A percentile compares a stretch with the other conserved stretches of the same genome.
Conservation (phyloP, 53 echinoderm and acorn worm genomes). For the Hippasteria phrygiana region DNA sequence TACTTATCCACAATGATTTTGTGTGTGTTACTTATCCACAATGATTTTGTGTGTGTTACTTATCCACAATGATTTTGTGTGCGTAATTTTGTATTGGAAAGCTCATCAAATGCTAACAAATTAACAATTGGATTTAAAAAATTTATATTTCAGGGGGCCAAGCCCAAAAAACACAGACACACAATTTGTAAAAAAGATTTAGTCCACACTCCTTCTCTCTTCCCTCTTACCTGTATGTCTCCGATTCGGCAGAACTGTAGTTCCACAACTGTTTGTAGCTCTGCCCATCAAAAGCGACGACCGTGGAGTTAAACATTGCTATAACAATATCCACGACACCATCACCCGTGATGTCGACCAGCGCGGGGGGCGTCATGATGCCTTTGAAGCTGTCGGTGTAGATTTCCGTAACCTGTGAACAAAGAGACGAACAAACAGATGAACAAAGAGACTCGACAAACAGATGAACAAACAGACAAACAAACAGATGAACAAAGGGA, state of each 20-base stretch:
- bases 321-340: slow-evolving; percentile 89
- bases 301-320: slow-evolving; percentile 83
- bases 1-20: too few species aligned
- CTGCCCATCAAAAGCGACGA: slow-evolving; percentile 87
- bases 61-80: too few species aligned
- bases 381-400: slow-evolving; percentile 81
- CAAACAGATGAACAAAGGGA: neutral
- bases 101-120: too few species aligned
- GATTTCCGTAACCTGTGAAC: slow-evolving; percentile 69
- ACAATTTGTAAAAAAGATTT: neutral
- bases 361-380: slow-evolving; percentile 89
- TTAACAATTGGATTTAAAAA: too few species aligned
- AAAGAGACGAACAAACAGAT: slow-evolving; percentile 6
- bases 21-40: too few species aligned
- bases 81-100: too few species aligned
- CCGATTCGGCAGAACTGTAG: slow-evolving; percentile 69
- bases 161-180: neutral
- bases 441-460: neutral
- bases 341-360: slow-evolving; percentile 88
- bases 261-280: slow-evolving; percentile 86
- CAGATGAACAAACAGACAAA: neutral
- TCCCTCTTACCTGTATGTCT: slow-evolving; percentile 80
- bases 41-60: too few species aligned
- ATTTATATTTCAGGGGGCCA: too few species aligned
- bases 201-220: neutral